Percentiles rank a stretch among this genome's conserved stretches.
phyloP scores from a whole-genome alignment of 2,888 invertebrate species.

The Lissonota sp. region DNA sequence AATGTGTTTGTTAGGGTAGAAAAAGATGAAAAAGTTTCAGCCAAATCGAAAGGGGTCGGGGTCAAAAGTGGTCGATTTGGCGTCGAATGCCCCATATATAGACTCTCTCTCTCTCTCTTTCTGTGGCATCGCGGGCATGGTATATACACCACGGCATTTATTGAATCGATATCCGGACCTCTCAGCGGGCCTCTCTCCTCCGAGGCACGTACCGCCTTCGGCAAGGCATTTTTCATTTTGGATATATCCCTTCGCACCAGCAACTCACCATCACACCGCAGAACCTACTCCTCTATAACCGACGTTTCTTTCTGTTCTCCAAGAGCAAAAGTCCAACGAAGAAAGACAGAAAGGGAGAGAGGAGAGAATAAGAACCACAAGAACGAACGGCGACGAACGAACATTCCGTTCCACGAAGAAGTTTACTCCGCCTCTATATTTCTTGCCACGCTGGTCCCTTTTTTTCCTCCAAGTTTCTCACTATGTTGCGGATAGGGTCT shows the following conservation, averaged over 20 bases:
- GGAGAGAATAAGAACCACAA: conserved; percentile 2
- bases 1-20: too few relatives aligned
- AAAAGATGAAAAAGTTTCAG: too few relatives aligned
- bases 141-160: conserved; percentile 70
- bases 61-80: too few relatives aligned
- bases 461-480: conserved; percentile 39
- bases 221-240: conserved; percentile 74
- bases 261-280: conserved; percentile 65
- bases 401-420: conserved; percentile 57
- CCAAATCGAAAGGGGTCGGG: too few relatives aligned
- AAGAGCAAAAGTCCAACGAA: not conserved
- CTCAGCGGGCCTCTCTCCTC: conserved; percentile 73
- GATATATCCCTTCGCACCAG: conserved; percentile 68
- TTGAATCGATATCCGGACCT: conserved; percentile 77
- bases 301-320: conserved; percentile 48
- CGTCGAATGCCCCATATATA: too few relatives aligned
- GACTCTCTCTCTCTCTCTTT: too few relatives aligned
- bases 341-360: conserved; percentile 1
- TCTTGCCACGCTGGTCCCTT: conserved; percentile 30
- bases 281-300: conserved; percentile 36
- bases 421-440: conserved; percentile 33
- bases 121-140: conserved; percentile 9
- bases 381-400: conserved; percentile 40
- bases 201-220: conserved; percentile 73
- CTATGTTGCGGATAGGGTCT: not conserved